These are phyloP conservation scores for Parauchenoglanis ngamensis DNA, from an alignment of 2,797 vertebrate species.

Conservation along the genomic window DNA sequence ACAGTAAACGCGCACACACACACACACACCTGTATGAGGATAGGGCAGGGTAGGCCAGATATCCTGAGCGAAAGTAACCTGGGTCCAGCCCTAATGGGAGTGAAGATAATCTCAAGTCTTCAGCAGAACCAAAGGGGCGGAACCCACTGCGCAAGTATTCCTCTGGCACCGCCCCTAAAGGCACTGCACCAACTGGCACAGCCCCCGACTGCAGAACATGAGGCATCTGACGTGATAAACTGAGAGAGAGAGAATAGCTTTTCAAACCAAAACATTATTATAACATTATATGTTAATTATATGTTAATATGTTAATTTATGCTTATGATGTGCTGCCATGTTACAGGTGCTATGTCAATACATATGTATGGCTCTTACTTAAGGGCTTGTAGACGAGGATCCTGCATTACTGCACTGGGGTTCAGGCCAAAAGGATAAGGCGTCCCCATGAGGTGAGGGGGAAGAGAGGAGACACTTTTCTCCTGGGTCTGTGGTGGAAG, in stretches of 20 bases:
- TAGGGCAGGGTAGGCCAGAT: slow-evolving; percentile 63
- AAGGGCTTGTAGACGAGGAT: slow-evolving; percentile 87
- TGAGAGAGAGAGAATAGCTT: slow-evolving; percentile 54
- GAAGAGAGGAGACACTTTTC: slow-evolving; percentile 80
- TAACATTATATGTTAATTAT: neutral
- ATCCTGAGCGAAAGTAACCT: slow-evolving; percentile 89
- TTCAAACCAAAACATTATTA: neutral
- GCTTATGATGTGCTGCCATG: neutral
- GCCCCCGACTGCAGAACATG: slow-evolving; percentile 72
- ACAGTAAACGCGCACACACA: neutral
- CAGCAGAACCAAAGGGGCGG: slow-evolving; percentile 85
- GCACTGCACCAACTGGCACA: slow-evolving; percentile 20
- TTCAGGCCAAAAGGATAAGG: slow-evolving; percentile 84
- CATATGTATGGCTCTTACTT: slow-evolving; percentile 76
- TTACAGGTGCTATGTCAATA: neutral
- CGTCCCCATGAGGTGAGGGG: slow-evolving; percentile 81
- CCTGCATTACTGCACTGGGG: slow-evolving; percentile 85
- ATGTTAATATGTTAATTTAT: neutral
- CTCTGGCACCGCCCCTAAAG: slow-evolving; percentile 74
- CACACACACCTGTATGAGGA: slow-evolving; percentile 52
- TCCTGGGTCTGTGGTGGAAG: slow-evolving; percentile 74
- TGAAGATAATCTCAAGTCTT: slow-evolving; percentile 89
- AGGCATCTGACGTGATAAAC: slow-evolving; percentile 88
- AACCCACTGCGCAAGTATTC: slow-evolving; percentile 88
- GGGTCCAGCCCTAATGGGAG: slow-evolving; percentile 86